Percentiles rank a stretch among this genome's conserved stretches.
Evolutionary conservation across 2,797 vertebrate genomes (phyloP).

Genomic region (Malurus leucopterus): DNA sequence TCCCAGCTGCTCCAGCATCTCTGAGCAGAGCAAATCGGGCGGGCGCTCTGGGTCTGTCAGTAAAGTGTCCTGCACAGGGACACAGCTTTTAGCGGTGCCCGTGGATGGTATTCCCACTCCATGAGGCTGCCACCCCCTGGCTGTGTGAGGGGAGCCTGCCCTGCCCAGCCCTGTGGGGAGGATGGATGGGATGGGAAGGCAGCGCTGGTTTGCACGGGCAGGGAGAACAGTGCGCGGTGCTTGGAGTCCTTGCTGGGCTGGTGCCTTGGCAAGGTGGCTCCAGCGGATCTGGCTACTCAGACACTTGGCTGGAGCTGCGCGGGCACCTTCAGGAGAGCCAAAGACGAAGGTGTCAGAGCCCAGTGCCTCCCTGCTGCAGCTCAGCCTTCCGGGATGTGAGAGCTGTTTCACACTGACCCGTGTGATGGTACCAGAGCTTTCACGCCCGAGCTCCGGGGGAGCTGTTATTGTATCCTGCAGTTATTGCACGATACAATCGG

Average conservation of each 20-base stretch:
- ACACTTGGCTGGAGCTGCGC: not conserved
- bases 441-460: rapidly evolving
- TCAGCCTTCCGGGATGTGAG: not conserved
- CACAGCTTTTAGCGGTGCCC: not conserved
- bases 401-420: not conserved
- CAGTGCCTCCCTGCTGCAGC: not conserved
- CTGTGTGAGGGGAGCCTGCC: not conserved
- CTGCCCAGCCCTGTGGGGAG: not conserved
- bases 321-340: not conserved
- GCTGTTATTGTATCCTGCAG: not conserved
- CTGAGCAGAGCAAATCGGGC: not conserved
- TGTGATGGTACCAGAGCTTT: not conserved
- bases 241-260: not conserved
- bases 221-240: rapidly evolving
- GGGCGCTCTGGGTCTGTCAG: too few species aligned
- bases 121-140: rapidly evolving
- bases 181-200: not conserved
- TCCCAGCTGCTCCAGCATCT: not conserved
- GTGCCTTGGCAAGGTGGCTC: not conserved
- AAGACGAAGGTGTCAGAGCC: not conserved
- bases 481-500: not conserved
- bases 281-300: not conserved
- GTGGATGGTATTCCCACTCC: not conserved
- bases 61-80: not conserved
- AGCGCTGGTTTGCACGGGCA: not conserved